Evolutionary conservation across 2,797 vertebrate genomes (phyloP).

Genomic region (Hylomyscus alleni): DNA sequence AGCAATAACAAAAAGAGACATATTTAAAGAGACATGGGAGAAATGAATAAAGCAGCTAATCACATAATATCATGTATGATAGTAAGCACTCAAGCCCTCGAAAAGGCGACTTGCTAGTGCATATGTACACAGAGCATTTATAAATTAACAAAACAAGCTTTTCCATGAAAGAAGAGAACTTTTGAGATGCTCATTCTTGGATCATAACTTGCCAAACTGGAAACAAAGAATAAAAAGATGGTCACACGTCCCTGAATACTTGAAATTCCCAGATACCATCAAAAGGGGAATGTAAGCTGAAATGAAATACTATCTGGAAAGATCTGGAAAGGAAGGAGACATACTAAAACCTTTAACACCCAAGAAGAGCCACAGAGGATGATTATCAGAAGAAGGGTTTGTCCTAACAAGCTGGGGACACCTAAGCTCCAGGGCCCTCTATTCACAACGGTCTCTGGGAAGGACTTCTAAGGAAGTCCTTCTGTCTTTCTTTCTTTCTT

Average conservation of each 20-base stretch:
- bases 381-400: background rate
- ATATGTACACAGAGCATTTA: background rate
- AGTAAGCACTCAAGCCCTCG: background rate
- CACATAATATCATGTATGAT: background rate
- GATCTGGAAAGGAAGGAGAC: background rate
- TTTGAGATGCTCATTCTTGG: constrained; percentile 49
- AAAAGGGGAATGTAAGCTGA: constrained; percentile 68
- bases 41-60: background rate
- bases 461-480: background rate
- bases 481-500: background rate
- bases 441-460: background rate
- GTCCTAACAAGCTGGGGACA: background rate
- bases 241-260: background rate
- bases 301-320: constrained; percentile 47
- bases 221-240: constrained; percentile 30
- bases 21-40: background rate
- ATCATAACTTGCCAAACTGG: background rate
- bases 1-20: background rate
- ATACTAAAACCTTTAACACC: background rate
- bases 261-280: constrained; percentile 50
- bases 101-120: background rate
- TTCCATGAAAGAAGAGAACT: background rate
- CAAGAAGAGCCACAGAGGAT: background rate
- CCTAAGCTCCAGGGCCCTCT: background rate
- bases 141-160: background rate